These are phyloP conservation scores for Pterocles gutturalis DNA, from an alignment of 2,113 vertebrate genomes.

Conservation along the genomic window DNA sequence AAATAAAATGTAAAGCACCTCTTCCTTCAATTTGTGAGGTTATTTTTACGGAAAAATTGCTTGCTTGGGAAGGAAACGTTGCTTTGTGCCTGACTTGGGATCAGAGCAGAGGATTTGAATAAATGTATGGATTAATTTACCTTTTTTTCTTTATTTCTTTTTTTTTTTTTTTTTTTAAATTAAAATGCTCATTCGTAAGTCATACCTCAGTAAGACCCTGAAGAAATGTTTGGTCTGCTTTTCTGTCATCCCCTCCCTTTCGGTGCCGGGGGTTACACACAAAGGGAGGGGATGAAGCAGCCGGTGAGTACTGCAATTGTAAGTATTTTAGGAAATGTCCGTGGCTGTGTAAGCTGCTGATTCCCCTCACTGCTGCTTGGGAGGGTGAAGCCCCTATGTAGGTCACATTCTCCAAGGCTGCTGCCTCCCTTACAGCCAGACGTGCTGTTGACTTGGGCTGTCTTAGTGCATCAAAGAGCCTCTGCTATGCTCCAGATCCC, in stretches of 20 bases:
- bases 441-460: conserved; percentile 59
- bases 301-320: background rate
- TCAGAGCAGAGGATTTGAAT: conserved; percentile 33
- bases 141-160: background rate
- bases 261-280: background rate
- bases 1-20: conserved; percentile 75
- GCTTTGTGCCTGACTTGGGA: conserved; percentile 26
- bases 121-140: conserved; percentile 11
- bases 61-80: conserved; percentile 25
- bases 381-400: conserved; percentile 59
- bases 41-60: conserved; percentile 25
- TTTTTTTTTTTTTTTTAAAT: background rate
- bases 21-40: conserved; percentile 69
- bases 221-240: conserved; percentile 5
- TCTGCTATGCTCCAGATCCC: conserved; percentile 36
- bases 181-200: conserved; percentile 29
- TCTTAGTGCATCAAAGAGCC: conserved; percentile 45
- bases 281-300: background rate
- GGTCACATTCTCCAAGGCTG: conserved; percentile 58
- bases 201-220: background rate
- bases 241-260: background rate
- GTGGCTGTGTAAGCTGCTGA: background rate
- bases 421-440: conserved; percentile 43
- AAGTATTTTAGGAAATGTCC: conserved; percentile 42
- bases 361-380: conserved; percentile 33